A percentile compares a stretch with the other conserved stretches of the same genome.
phyloP scores from a whole-genome alignment of 2,888 invertebrate species.

The Congeria kusceri region DNA sequence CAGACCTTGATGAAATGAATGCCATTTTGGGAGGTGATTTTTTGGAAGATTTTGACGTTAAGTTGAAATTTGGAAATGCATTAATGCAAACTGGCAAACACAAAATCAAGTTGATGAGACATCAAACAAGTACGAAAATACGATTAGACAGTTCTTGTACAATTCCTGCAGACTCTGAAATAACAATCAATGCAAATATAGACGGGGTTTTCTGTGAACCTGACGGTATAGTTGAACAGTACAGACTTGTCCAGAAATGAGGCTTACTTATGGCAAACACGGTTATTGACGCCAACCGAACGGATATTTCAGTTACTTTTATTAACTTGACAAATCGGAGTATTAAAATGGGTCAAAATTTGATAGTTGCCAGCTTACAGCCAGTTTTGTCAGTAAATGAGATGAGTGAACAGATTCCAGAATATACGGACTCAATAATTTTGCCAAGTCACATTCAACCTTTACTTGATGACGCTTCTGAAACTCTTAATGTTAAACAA shows the following conservation, averaged over 20 bases:
- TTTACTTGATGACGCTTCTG: too few species aligned
- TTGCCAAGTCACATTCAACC: too few species aligned
- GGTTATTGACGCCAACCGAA: too few species aligned
- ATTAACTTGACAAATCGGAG: too few species aligned
- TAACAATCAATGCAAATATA: constrained; percentile 4
- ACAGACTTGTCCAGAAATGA: constrained; percentile 25
- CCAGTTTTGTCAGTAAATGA: too few species aligned
- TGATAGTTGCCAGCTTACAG: too few species aligned
- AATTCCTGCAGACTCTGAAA: constrained; percentile 24
- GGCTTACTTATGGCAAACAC: too few species aligned
- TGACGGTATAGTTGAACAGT: constrained; percentile 34
- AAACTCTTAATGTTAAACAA: too few species aligned
- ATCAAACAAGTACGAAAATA: constrained; percentile 13
- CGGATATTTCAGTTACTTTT: too few species aligned
- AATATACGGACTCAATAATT: too few species aligned
- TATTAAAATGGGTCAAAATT: too few species aligned
- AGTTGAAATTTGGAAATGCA: constrained; percentile 33
- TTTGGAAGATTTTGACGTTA: constrained; percentile 41
- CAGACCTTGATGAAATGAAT: constrained; percentile 42
- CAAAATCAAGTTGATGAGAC: constrained; percentile 19
- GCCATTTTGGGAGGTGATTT: constrained; percentile 55
- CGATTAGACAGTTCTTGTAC: neutral
- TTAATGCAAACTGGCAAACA: constrained; percentile 34
- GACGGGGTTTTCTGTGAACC: neutral
- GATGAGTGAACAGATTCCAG: too few species aligned